A percentile compares a stretch with the other conserved stretches of the same genome.
These are phyloP conservation scores for Choristoneura fumiferana DNA, from an alignment of 1,140 invertebrate species.

Conservation along the genomic window DNA sequence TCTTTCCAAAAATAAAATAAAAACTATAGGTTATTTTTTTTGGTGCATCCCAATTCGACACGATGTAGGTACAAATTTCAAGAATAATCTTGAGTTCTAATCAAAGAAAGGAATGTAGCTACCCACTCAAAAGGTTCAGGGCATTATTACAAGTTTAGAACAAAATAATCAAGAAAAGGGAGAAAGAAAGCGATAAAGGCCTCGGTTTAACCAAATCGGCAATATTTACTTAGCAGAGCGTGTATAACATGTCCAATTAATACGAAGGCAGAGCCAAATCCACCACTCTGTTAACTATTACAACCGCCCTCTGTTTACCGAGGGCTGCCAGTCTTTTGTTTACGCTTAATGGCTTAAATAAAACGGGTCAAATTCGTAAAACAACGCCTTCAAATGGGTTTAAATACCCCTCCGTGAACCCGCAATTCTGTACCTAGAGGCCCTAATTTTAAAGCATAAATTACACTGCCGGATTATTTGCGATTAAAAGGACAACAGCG, in stretches of 20 bases:
- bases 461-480: constrained; percentile 40
- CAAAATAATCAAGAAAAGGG: constrained; percentile 24
- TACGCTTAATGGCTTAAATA: constrained; percentile 72
- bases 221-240: constrained; percentile 57
- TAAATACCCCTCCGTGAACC: constrained; percentile 37
- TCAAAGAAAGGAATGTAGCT: no score
- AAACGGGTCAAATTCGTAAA: constrained; percentile 71
- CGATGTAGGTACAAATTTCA: no score
- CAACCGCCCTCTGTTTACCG: constrained; percentile 53
- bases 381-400: constrained; percentile 53
- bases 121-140: not conserved
- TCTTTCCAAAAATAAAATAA: no score
- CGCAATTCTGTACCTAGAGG: constrained; percentile 41
- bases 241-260: constrained; percentile 70
- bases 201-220: constrained; percentile 39
- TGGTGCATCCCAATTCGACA: no score
- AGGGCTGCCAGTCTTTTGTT: constrained; percentile 64
- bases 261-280: constrained; percentile 46
- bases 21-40: no score
- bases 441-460: constrained; percentile 47
- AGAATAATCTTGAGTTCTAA: no score
- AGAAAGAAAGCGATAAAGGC: constrained; percentile 34
- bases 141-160: not conserved
- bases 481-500: constrained; percentile 42
- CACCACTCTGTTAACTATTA: constrained; percentile 61